phyloP scores from a whole-genome alignment of 1,140 invertebrate genomes.

The Ganaspis sp. region DNA sequence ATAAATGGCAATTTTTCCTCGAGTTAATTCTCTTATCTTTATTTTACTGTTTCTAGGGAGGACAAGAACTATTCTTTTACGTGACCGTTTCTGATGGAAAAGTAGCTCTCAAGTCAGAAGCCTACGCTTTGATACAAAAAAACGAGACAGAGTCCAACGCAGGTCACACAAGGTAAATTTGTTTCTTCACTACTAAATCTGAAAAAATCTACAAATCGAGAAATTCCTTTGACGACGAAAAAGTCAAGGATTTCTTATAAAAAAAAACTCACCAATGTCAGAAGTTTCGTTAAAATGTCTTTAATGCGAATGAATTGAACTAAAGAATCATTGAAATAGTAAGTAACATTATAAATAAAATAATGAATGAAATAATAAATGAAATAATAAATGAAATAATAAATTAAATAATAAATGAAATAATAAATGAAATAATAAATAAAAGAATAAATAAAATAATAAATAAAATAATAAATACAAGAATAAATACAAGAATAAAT shows the following conservation, averaged over 20 bases:
- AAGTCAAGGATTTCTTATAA: slow-evolving; percentile 24
- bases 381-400: no score
- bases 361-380: no score
- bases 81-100: slow-evolving; percentile 84
- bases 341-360: no score
- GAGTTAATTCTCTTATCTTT: neutral
- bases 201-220: slow-evolving; percentile 1
- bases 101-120: slow-evolving; percentile 83
- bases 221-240: neutral
- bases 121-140: slow-evolving; percentile 80
- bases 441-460: no score
- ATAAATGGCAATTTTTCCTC: neutral
- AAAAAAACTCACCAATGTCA: slow-evolving; percentile 2
- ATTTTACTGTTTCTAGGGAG: slow-evolving; percentile 78
- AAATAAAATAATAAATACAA: no score
- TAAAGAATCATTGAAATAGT: no score
- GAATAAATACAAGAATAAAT: no score
- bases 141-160: slow-evolving; percentile 53
- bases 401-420: no score
- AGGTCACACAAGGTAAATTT: slow-evolving; percentile 61
- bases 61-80: slow-evolving; percentile 82
- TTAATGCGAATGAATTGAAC: no score
- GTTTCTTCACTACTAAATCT: slow-evolving; percentile 32
- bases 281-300: no score
- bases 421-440: no score